Percentiles rank a stretch among this genome's conserved stretches.
These are phyloP conservation scores for Prolemur simus DNA, from an alignment of 2,113 vertebrate genomes.

Conservation along the genomic window DNA sequence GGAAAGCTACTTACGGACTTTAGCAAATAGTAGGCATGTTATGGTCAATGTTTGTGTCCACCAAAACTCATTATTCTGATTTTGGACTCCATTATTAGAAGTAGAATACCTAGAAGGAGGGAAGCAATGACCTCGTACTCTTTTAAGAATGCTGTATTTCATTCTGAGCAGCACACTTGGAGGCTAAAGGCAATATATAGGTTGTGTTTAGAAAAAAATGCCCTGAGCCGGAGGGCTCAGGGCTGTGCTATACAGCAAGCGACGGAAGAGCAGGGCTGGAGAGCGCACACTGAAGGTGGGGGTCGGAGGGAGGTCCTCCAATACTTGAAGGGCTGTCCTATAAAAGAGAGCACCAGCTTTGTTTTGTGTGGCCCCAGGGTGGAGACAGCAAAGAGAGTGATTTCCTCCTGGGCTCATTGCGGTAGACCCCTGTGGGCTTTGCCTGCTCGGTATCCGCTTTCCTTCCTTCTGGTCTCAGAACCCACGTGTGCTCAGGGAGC, in stretches of 20 bases:
- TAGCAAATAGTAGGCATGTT: background rate
- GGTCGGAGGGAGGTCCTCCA: background rate
- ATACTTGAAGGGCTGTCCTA: rapidly evolving
- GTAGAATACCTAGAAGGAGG: background rate
- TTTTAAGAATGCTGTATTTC: background rate
- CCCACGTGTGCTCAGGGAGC: background rate
- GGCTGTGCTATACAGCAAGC: rapidly evolving
- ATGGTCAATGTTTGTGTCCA: background rate
- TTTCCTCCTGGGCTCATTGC: rapidly evolving
- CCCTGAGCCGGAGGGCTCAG: background rate
- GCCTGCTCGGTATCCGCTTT: background rate
- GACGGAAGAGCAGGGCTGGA: too few relatives aligned
- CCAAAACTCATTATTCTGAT: background rate
- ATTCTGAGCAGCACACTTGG: background rate
- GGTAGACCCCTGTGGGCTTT: background rate
- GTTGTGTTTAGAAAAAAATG: background rate
- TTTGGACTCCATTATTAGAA: background rate
- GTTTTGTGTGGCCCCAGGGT: rapidly evolving
- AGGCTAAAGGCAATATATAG: background rate
- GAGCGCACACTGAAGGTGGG: too few relatives aligned
- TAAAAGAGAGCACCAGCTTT: background rate
- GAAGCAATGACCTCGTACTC: background rate
- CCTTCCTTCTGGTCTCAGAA: background rate
- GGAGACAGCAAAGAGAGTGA: background rate
- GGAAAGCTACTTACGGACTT: background rate